Base-by-base conservation (phyloP, 1,140 invertebrate species). In the Papilio polytes region DNA sequence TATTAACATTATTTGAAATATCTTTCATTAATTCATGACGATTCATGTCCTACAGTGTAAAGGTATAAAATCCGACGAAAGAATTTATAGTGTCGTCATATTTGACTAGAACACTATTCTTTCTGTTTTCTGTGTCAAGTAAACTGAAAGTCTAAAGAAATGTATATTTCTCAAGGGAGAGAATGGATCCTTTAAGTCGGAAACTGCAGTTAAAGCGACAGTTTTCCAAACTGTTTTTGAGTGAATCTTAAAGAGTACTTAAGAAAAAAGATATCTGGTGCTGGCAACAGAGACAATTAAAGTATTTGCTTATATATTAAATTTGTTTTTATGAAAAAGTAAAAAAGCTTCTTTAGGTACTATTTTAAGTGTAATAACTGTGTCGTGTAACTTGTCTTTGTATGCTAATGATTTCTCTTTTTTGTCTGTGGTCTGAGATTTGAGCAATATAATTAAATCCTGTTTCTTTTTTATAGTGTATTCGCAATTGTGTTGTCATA, bases 331-430 rank as follows among this genome's bases (percentile, higher is more conserved):
- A 53, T 18, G n/a, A 3, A n/a, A 53, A 53, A n/a, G 10, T 46
- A 46, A 26, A 26, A 26, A 26, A 26, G 26, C 26, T 26, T n/a
- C 53, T 56, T 56, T 56, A 9, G 18, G 56, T 56, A 56, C 18
- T 7, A 20, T 20, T 59, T 66, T 66, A 26, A 26, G 59, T 13
- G 20, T 66, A 26, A 66, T 66, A 66, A 66, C 59, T 70, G 13
- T 70, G 63, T 9, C 13, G 63, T 70, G 22, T 70, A 70, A 36
- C 4, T 70, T 70, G 26, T 36, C 63, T 70, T 70, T 70, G 26
- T 70, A 70, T 70, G 63, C 63, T 70, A 70, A 70, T 70, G 15
- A 59, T 59, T 59, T 63, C 59, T 63, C 9, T 63, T 70, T 12
- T 70, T 31, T 70, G 22, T 70, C 20, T 63, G 63, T 70, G 63